Evolutionary conservation across 1,140 invertebrate genomes (phyloP).

Genomic region (Drosophila kohkoa): DNA sequence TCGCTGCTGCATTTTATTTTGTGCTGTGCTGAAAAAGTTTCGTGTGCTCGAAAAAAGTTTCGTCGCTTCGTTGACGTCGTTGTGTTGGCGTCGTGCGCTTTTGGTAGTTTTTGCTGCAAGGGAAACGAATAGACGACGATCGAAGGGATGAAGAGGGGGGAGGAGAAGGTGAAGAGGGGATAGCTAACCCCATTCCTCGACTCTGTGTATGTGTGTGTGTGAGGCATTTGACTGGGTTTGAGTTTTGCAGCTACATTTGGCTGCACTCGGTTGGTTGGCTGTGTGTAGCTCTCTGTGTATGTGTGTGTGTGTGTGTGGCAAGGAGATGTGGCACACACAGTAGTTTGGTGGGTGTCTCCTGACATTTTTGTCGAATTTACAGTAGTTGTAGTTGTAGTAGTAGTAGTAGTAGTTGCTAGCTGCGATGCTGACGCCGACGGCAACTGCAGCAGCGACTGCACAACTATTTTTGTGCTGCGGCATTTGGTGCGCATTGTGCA

Average conservation of each 20-base stretch:
- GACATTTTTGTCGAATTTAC: conserved; percentile 82
- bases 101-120: conserved; percentile 69
- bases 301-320: too few species aligned
- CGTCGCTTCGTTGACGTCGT: conserved; percentile 82
- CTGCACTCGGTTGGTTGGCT: conserved; percentile 78
- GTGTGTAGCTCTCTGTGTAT: conserved; percentile 33
- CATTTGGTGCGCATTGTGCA: conserved; percentile 80
- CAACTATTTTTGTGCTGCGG: conserved; percentile 71
- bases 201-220: conserved; percentile 42
- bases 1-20: conserved; percentile 80
- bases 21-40: conserved; percentile 84
- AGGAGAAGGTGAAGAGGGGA: neutral
- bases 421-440: conserved; percentile 37
- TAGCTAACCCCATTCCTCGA: conserved; percentile 36
- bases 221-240: conserved; percentile 74
- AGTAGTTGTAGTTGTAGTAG: conserved; percentile 35
- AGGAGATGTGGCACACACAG: conserved; percentile 37
- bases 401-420: conserved; percentile 45
- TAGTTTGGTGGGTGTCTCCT: conserved; percentile 80
- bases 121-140: conserved; percentile 47
- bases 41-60: conserved; percentile 84
- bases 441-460: conserved; percentile 59
- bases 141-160: neutral
- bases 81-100: conserved; percentile 60
- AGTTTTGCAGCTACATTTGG: conserved; percentile 80